These are phyloP conservation scores for Epinotia bilunana DNA, from an alignment of 2,888 invertebrate genomes.

Conservation along the genomic window DNA sequence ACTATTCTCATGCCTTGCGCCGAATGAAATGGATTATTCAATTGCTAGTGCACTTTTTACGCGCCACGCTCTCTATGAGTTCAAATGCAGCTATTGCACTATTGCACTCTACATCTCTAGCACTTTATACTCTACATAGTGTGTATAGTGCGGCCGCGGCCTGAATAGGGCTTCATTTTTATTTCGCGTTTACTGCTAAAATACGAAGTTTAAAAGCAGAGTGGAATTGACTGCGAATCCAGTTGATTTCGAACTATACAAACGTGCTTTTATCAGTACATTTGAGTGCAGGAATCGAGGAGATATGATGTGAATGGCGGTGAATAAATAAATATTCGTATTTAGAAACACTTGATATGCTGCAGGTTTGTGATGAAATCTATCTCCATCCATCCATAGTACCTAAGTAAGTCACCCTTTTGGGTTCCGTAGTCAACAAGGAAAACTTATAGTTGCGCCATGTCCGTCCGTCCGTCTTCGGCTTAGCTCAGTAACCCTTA, in stretches of 20 bases:
- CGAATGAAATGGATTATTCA: constrained; percentile 70
- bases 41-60: constrained; percentile 67
- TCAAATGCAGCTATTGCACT: constrained; percentile 41
- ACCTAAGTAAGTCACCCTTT: no score
- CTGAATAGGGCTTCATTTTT: constrained; percentile 36
- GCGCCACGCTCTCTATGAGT: constrained; percentile 48
- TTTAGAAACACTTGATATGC: no score
- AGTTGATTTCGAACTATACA: constrained; percentile 20
- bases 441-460: no score
- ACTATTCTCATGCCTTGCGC: constrained; percentile 44
- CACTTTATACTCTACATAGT: constrained; percentile 20
- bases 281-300: neutral
- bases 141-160: constrained; percentile 13
- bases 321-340: neutral
- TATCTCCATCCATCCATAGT: no score
- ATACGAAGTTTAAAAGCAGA: constrained; percentile 31
- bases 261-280: neutral
- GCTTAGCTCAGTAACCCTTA: no score
- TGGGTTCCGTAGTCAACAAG: no score
- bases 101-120: constrained; percentile 31
- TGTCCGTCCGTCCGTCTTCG: no score
- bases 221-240: constrained; percentile 21
- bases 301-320: neutral
- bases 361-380: no score
- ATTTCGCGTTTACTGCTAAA: constrained; percentile 39